A percentile compares a stretch with the other conserved stretches of the same genome.
Evolutionary conservation across 2,113 vertebrate genomes (phyloP).

Genomic region (Chrysemys picta): DNA sequence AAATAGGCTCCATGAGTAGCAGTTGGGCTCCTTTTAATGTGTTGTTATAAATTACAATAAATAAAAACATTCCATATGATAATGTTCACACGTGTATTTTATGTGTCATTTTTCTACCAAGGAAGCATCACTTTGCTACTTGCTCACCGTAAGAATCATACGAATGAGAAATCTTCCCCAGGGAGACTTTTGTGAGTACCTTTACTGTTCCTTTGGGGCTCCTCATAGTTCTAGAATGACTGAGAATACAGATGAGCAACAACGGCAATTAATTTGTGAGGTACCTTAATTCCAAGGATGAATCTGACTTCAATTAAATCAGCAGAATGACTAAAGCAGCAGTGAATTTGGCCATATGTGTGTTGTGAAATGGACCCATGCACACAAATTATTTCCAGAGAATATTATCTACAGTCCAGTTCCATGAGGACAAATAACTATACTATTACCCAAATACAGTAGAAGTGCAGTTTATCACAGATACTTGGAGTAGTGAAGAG

Average conservation of each 20-base stretch:
- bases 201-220: not conserved
- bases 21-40: not conserved
- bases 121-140: conserved; percentile 62
- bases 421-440: not conserved
- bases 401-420: not conserved
- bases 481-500: not conserved
- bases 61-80: not conserved
- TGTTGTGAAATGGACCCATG: not conserved
- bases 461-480: not conserved
- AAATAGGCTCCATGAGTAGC: not conserved
- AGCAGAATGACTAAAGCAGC: not conserved
- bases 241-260: not conserved
- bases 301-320: not conserved
- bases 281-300: not conserved
- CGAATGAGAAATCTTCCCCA: conserved; percentile 70
- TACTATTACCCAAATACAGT: not conserved
- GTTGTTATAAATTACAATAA: not conserved
- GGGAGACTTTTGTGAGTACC: conserved; percentile 80
- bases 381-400: not conserved
- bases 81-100: not conserved
- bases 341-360: not conserved
- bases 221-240: not conserved
- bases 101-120: conserved; percentile 12
- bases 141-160: conserved; percentile 79
- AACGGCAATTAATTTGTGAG: not conserved